Percentiles rank a stretch among this genome's conserved stretches.
These are phyloP conservation scores for Progne subis DNA, from an alignment of 2,113 vertebrate species.

Conservation along the genomic window DNA sequence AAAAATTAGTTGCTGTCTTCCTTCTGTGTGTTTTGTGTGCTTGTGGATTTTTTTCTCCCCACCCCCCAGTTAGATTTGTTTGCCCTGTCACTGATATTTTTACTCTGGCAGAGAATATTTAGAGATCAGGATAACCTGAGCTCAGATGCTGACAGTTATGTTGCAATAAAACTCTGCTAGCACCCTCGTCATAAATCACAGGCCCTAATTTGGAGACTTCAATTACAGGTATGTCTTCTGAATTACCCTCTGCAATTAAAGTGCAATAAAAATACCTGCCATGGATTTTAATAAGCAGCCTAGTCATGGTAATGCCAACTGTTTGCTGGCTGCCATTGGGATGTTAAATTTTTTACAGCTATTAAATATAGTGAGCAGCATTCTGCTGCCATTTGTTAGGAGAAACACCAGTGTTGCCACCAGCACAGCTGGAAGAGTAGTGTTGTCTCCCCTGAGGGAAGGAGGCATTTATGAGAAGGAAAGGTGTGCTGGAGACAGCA, in stretches of 20 bases:
- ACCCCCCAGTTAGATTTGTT: background rate
- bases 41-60: rapidly evolving
- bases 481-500: background rate
- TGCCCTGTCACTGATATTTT: background rate
- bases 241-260: constrained; percentile 16
- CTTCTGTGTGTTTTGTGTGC: background rate
- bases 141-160: background rate
- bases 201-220: background rate
- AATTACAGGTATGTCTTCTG: background rate
- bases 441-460: background rate
- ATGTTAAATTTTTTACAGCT: background rate
- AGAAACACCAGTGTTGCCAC: background rate
- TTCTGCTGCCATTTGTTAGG: background rate
- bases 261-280: constrained; percentile 5
- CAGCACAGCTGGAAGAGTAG: background rate
- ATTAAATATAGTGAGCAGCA: background rate
- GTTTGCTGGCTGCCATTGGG: background rate
- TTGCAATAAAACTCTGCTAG: background rate
- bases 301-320: background rate
- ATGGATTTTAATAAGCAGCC: background rate
- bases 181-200: background rate
- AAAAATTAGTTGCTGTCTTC: background rate
- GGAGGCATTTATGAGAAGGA: background rate
- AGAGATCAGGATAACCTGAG: background rate
- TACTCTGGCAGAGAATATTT: background rate